These are phyloP conservation scores for Boulengeromyrus knoepffleri DNA, from an alignment of 2,113 vertebrate genomes.

Conservation along the genomic window DNA sequence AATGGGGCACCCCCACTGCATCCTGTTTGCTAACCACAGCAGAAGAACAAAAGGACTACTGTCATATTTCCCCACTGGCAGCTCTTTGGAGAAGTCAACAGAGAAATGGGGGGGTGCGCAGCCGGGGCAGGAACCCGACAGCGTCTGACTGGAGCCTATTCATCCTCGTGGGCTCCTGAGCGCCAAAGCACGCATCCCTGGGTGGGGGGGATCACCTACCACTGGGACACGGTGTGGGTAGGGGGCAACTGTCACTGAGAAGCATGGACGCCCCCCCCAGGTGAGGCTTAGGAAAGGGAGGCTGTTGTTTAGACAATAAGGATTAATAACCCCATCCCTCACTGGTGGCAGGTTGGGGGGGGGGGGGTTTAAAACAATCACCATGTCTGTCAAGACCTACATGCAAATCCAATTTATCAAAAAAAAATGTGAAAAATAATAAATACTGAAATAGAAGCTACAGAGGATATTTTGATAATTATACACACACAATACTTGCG, in stretches of 20 bases:
- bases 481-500: not conserved
- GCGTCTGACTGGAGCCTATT: slow-evolving; percentile 49
- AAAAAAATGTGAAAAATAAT: slow-evolving; percentile 26
- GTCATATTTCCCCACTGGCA: slow-evolving; percentile 2
- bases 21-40: slow-evolving; percentile 48
- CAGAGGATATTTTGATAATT: not conserved
- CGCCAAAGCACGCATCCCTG: slow-evolving; percentile 34
- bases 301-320: slow-evolving; percentile 65
- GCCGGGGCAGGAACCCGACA: slow-evolving; percentile 48
- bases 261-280: slow-evolving; percentile 52
- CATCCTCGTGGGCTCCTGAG: slow-evolving; percentile 49
- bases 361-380: slow-evolving; percentile 63
- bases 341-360: slow-evolving; percentile 35
- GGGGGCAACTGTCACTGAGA: slow-evolving; percentile 67
- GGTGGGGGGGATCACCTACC: slow-evolving; percentile 39
- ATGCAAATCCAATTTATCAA: slow-evolving; percentile 62
- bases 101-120: not conserved
- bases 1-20: slow-evolving; percentile 47
- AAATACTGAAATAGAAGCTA: not conserved
- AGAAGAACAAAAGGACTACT: slow-evolving; percentile 36
- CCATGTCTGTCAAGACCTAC: slow-evolving; percentile 59
- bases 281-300: slow-evolving; percentile 57
- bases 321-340: slow-evolving; percentile 58
- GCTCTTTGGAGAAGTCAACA: slow-evolving; percentile 16
- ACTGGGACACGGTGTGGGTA: slow-evolving; percentile 43